phyloP scores from a whole-genome alignment of 1,140 invertebrate genomes.

The Ptiloglossa arizonensis region DNA sequence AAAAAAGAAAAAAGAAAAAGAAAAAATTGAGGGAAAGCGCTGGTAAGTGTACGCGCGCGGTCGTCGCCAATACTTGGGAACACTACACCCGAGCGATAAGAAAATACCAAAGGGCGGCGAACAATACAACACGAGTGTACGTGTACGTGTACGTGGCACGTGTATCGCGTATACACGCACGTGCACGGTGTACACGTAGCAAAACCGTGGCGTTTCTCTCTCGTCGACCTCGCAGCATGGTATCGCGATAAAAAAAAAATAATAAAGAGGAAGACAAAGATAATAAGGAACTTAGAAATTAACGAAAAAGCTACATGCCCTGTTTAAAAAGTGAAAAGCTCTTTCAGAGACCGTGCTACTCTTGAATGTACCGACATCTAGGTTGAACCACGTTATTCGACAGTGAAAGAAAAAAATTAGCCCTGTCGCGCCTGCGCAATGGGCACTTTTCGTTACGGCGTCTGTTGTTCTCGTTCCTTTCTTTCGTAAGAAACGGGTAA shows the following conservation, averaged over 20 bases:
- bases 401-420: constrained; percentile 72
- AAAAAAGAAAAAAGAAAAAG: no score
- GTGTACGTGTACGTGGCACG: no score
- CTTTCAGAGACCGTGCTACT: constrained; percentile 80
- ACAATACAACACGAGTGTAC: no score
- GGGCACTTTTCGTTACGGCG: constrained; percentile 61
- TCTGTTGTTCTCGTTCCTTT: not conserved
- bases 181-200: no score
- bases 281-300: constrained; percentile 50
- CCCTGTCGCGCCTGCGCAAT: constrained; percentile 76
- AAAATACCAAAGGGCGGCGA: not conserved
- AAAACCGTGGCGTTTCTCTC: constrained; percentile 20
- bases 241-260: constrained; percentile 43
- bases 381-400: constrained; percentile 78
- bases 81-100: not conserved
- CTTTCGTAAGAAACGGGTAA: not conserved
- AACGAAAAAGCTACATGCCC: constrained; percentile 71
- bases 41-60: not conserved
- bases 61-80: not conserved
- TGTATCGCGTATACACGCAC: no score
- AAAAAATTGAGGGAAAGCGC: not conserved
- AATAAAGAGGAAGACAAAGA: constrained; percentile 30
- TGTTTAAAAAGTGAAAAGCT: constrained; percentile 61
- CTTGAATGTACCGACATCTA: constrained; percentile 76
- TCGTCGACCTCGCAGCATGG: constrained; percentile 56